Evolutionary conservation across 1,140 invertebrate genomes (phyloP).

Genomic region (Eriosoma lanigerum): DNA sequence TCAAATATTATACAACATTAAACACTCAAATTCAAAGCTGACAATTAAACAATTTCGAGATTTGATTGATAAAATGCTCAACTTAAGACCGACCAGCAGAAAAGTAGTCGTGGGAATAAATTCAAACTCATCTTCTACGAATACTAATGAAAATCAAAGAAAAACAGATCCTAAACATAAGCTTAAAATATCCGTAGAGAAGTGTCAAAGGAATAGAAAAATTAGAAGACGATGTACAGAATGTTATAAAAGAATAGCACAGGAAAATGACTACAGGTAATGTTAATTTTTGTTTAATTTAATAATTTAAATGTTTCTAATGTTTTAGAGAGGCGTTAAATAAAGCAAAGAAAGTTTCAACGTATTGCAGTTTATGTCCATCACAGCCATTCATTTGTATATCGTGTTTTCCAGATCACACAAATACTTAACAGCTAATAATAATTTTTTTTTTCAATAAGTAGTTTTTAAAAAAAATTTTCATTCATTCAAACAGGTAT

Average conservation of each 20-base stretch:
- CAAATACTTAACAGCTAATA: too few relatives aligned
- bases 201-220: conserved; percentile 19
- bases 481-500: too few relatives aligned
- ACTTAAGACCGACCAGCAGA: conserved; percentile 3
- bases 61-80: conserved; percentile 6
- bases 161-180: conserved; percentile 7
- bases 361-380: neutral
- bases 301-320: neutral
- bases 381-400: neutral
- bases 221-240: conserved; percentile 8
- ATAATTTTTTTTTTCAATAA: too few relatives aligned
- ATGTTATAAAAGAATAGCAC: conserved; percentile 19
- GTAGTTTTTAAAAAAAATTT: too few relatives aligned
- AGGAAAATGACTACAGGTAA: conserved; percentile 20
- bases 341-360: neutral
- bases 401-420: conserved; percentile 4
- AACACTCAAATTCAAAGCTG: neutral
- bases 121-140: neutral
- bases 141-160: neutral
- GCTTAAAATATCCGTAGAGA: neutral
- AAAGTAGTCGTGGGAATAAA: neutral
- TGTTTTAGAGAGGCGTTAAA: conserved; percentile 9
- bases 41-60: conserved; percentile 42
- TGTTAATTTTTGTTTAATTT: neutral
- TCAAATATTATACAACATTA: conserved; percentile 7